These are phyloP conservation scores for Chromobotia macracanthus DNA, from an alignment of 2,797 vertebrate genomes.

Conservation along the genomic window DNA sequence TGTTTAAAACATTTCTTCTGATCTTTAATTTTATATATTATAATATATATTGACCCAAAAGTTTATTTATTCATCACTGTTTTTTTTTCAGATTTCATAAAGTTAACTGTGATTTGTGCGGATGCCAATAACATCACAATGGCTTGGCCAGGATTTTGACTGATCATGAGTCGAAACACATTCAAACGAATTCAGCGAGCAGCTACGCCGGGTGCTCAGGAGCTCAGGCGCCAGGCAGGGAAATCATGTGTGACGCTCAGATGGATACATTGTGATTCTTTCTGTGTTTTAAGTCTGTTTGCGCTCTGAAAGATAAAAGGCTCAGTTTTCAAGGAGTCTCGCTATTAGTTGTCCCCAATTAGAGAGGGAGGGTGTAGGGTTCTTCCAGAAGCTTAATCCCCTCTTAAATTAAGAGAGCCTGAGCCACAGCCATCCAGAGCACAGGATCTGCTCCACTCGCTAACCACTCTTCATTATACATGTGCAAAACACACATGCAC, in stretches of 20 bases:
- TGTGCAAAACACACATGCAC: conserved; percentile 41
- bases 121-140: conserved; percentile 14
- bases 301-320: conserved; percentile 54
- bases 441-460: conserved; percentile 67
- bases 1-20: too few relatives aligned
- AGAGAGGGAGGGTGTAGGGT: conserved; percentile 59
- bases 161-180: conserved; percentile 32
- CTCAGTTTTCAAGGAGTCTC: conserved; percentile 63
- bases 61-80: too few relatives aligned
- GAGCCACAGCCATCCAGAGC: conserved; percentile 57
- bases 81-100: background rate
- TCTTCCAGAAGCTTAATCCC: conserved; percentile 62
- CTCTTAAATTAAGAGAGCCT: conserved; percentile 68
- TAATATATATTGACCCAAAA: too few relatives aligned
- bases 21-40: too few relatives aligned
- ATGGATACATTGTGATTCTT: conserved; percentile 42
- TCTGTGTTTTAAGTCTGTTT: conserved; percentile 50
- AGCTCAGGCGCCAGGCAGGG: conserved; percentile 29
- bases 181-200: conserved; percentile 23
- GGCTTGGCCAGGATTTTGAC: conserved; percentile 9
- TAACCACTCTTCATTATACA: conserved; percentile 66
- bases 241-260: conserved; percentile 39
- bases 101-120: background rate
- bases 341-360: conserved; percentile 75
- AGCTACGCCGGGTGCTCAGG: background rate